Percentiles rank a stretch among this genome's conserved stretches.
phyloP scores from a whole-genome alignment of 2,797 vertebrate species.

The Crenuchus spilurus region DNA sequence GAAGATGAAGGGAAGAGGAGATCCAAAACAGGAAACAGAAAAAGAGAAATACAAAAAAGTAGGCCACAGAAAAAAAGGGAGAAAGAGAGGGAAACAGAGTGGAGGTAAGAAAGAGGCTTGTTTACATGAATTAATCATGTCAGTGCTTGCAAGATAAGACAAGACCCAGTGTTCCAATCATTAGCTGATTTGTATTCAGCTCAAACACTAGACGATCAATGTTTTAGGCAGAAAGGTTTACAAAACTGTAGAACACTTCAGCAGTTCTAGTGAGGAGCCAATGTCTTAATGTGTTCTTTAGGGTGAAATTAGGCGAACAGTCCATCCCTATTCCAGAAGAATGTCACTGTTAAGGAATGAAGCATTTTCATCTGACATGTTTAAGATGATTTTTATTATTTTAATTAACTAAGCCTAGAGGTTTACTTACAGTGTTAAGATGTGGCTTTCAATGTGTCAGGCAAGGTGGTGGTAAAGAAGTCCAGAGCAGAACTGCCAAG shows the following conservation, averaged over 20 bases:
- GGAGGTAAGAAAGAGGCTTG: conserved; percentile 18
- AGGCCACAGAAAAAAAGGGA: conserved; percentile 41
- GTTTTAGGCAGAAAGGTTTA: conserved; percentile 37
- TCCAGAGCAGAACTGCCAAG: too few species aligned
- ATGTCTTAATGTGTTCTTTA: background rate
- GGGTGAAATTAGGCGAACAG: background rate
- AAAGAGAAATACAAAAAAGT: conserved; percentile 23
- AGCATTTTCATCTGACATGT: too few species aligned
- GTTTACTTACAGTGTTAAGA: too few species aligned
- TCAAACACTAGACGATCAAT: conserved; percentile 55
- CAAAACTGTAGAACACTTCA: conserved; percentile 25
- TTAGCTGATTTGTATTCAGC: conserved; percentile 65
- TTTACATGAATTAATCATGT: conserved; percentile 58
- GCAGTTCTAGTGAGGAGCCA: background rate
- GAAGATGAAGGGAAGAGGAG: background rate
- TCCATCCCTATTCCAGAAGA: too few species aligned
- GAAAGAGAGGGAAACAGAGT: conserved; percentile 38
- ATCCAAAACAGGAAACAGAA: conserved; percentile 17
- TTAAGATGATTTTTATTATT: too few species aligned
- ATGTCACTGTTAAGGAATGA: too few species aligned
- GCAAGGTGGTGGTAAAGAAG: too few species aligned
- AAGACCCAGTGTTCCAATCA: conserved; percentile 51
- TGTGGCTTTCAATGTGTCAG: too few species aligned
- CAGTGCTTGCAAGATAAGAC: conserved; percentile 43
- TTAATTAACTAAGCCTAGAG: too few species aligned